Evolutionary conservation across 2,797 vertebrate species (phyloP).

Genomic region (Pygocentrus nattereri): DNA sequence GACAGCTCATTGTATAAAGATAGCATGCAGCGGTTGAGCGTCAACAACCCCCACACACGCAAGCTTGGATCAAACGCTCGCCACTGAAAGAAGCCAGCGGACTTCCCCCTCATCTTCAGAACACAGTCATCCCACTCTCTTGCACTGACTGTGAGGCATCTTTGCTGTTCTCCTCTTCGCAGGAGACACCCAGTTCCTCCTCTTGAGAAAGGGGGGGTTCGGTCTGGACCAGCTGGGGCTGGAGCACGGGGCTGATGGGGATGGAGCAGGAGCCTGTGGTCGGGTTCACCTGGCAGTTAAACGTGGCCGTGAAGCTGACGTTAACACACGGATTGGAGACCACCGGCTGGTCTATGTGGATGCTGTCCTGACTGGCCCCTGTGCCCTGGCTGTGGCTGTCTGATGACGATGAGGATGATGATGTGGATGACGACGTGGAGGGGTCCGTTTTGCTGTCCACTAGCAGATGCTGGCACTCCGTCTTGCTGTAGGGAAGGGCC

Average conservation of each 20-base stretch:
- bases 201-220: conserved; percentile 70
- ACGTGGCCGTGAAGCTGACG: conserved; percentile 57
- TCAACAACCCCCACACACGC: conserved; percentile 1
- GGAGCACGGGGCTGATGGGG: conserved; percentile 52
- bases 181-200: conserved; percentile 68
- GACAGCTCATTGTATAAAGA: background rate
- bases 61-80: conserved; percentile 11
- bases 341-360: conserved; percentile 51
- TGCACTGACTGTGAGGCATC: conserved; percentile 67
- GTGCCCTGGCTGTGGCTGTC: conserved; percentile 57
- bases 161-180: conserved; percentile 76
- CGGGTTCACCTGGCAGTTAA: conserved; percentile 54
- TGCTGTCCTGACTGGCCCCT: conserved; percentile 34
- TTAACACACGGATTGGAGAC: conserved; percentile 69
- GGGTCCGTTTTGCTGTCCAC: conserved; percentile 11
- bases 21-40: background rate
- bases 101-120: conserved; percentile 43
- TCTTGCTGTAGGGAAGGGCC: background rate
- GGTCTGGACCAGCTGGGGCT: conserved; percentile 50
- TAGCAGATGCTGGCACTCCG: conserved; percentile 32
- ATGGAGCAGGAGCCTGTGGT: conserved; percentile 59
- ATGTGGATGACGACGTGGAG: conserved; percentile 19
- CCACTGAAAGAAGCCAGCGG: background rate
- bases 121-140: conserved; percentile 61
- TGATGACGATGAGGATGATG: conserved; percentile 29